Evolutionary conservation across 1,140 invertebrate species (phyloP).

Genomic region (Panulirus ornatus): DNA sequence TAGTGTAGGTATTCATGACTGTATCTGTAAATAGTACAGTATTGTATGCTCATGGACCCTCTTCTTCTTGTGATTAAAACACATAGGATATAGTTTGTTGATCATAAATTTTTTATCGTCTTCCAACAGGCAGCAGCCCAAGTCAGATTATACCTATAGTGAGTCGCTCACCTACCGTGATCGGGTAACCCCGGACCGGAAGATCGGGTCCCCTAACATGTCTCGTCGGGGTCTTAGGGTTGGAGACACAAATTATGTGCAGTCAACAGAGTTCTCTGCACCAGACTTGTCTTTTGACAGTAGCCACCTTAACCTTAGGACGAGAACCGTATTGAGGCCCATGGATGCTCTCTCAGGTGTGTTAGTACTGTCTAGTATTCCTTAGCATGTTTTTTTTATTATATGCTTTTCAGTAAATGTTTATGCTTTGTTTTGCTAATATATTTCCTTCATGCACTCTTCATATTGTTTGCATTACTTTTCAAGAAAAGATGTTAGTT

Average conservation of each 20-base stretch:
- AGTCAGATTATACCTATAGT: conserved; percentile 91
- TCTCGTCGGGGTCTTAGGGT: conserved; percentile 83
- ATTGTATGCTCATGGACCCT: too few relatives aligned
- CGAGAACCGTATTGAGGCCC: conserved; percentile 42
- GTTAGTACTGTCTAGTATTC: background rate
- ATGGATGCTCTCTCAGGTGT: conserved; percentile 66
- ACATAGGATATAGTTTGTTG: too few relatives aligned
- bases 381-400: background rate
- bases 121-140: conserved; percentile 79
- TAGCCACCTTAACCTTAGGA: conserved; percentile 48
- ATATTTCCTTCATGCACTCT: too few relatives aligned
- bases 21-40: too few relatives aligned
- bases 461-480: too few relatives aligned
- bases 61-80: too few relatives aligned
- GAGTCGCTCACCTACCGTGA: conserved; percentile 85
- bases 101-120: too few relatives aligned
- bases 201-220: conserved; percentile 90
- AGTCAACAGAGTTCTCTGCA: conserved; percentile 39
- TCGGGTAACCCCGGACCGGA: conserved; percentile 85
- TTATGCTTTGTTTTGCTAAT: too few relatives aligned
- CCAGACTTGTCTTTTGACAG: conserved; percentile 26
- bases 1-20: too few relatives aligned
- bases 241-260: conserved; percentile 12
- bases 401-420: too few relatives aligned
- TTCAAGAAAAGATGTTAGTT: too few relatives aligned